Evolutionary conservation across 2,113 vertebrate species (phyloP), one percentile per base, ranked within the genome.

Genomic region (Tilapia sparmanii): DNA sequence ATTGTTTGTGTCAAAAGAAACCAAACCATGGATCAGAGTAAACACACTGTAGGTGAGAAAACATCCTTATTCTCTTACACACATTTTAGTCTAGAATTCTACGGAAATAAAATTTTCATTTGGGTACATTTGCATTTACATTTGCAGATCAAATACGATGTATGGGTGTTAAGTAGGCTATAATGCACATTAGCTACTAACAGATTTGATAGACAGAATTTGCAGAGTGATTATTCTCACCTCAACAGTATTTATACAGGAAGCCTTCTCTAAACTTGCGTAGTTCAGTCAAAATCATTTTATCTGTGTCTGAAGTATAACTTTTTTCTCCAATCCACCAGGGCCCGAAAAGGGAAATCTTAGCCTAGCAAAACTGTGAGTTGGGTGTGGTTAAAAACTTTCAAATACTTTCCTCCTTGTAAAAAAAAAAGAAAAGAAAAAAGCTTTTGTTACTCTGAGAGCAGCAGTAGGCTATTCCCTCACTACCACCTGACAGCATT

Each of bases 401-500:
- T 19, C 38, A 83, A 26, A 76, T 81, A 6, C 63, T 84, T 33
- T 22, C 50, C 12, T 83, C 24, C 18, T 54, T 50, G 45, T 55
- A 11, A 89, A 84, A 84, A 81, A 52, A 63, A 19, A 38, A 86
- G 35, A 81, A 35, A 63, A 63, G 18, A 35, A n/a, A 63, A 63
- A 81, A 79, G 61, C 33, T 83, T 84, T 83, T 86, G 79, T 82
- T 89, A 19, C 40, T 45, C 88, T 33, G 47, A 87, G 22, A 91
- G 83, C 68, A 83, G 71, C 66, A 50, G 81, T 3, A 4, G 38
- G 33, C 29, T 71, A 66, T 81, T 90, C 84, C 89, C 92, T 42
- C 61, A 53, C 68, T 87, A 82, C 79, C 84, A 89, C 47, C 89
- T 45, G 82, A 66, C 81, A 86, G 84, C 55, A 68, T 82, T 87